Percentiles rank a stretch among this genome's conserved stretches.
phyloP scores from a whole-genome alignment of 2,113 vertebrate genomes.

The Arizona elegans region DNA sequence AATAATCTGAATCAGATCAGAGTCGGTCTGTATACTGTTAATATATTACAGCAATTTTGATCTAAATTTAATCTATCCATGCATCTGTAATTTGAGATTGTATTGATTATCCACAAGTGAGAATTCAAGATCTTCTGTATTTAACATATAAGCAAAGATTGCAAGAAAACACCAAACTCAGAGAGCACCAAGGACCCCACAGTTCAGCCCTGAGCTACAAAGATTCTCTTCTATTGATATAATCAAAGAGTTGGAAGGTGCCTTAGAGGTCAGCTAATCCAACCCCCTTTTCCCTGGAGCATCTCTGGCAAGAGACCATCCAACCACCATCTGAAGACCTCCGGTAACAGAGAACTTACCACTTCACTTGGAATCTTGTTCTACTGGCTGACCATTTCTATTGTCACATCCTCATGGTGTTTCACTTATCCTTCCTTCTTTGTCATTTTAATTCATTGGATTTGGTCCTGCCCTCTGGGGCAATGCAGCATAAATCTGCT shows the following conservation, averaged over 20 bases:
- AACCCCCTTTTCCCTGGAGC: not conserved
- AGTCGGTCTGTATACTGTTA: not conserved
- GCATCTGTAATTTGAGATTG: not conserved
- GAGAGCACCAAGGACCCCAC: not conserved
- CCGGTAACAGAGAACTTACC: not conserved
- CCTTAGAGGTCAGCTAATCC: not conserved
- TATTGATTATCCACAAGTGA: accelerated
- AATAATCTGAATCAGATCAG: not conserved
- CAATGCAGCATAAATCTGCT: not conserved
- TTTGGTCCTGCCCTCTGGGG: not conserved
- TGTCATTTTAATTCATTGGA: not conserved
- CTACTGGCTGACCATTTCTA: not conserved
- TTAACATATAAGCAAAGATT: conserved; percentile 5
- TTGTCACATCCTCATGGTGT: not conserved
- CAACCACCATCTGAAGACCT: not conserved
- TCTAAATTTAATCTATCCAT: not conserved
- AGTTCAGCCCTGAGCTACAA: not conserved
- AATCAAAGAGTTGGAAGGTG: not conserved
- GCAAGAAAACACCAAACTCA: not conserved
- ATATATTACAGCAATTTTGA: not conserved
- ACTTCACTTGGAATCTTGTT: not conserved
- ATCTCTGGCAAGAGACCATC: not conserved
- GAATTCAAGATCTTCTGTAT: not conserved
- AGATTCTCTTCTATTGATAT: not conserved
- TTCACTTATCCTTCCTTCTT: not conserved